These are phyloP conservation scores for Erannis defoliaria DNA, from an alignment of 2,888 invertebrate species.

Conservation along the genomic window DNA sequence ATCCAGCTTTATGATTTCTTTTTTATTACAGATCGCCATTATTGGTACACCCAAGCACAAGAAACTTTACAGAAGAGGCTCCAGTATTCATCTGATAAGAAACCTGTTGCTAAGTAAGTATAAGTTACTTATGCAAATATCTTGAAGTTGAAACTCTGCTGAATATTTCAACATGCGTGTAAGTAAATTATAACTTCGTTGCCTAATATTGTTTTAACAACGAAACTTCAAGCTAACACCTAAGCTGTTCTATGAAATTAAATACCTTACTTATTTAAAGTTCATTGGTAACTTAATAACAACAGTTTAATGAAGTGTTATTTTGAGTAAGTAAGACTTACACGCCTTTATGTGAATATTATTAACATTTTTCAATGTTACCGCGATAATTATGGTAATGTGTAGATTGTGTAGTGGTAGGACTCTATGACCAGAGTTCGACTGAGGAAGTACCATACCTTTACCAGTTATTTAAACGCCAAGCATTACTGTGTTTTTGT, in stretches of 20 bases:
- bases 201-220: constrained; percentile 31
- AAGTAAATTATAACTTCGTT: constrained; percentile 23
- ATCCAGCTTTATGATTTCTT: constrained; percentile 7
- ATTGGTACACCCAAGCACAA: constrained; percentile 87
- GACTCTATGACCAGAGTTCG: too few species aligned
- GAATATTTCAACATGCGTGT: constrained; percentile 25
- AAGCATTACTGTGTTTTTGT: too few species aligned
- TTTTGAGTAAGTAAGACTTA: background rate
- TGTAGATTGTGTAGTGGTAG: too few species aligned
- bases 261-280: constrained; percentile 12
- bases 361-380: too few species aligned
- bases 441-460: too few species aligned
- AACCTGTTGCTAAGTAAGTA: constrained; percentile 82
- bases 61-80: constrained; percentile 84
- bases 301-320: constrained; percentile 2
- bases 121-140: constrained; percentile 18
- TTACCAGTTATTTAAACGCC: too few species aligned
- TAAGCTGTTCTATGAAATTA: constrained; percentile 25
- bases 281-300: constrained; percentile 10
- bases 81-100: constrained; percentile 78
- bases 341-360: background rate
- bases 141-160: constrained; percentile 11
- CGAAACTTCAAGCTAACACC: constrained; percentile 19
- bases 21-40: constrained; percentile 80
- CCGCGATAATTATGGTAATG: too few species aligned